Evolutionary conservation across 2,113 vertebrate genomes (phyloP).

Genomic region (Dasyprocta punctata): DNA sequence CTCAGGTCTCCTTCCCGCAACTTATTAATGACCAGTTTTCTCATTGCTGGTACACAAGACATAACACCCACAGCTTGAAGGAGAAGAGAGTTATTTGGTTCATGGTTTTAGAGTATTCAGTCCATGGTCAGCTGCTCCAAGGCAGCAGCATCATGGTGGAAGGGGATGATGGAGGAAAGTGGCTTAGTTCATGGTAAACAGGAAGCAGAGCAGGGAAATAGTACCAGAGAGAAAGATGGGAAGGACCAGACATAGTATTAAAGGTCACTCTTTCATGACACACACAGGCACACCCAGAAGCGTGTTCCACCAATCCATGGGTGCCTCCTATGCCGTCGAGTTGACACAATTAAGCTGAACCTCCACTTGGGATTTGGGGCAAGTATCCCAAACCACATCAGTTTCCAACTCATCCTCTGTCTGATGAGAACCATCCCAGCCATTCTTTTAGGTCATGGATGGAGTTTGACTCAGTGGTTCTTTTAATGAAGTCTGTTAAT

Average conservation of each 20-base stretch:
- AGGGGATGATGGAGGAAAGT: neutral
- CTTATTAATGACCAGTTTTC: neutral
- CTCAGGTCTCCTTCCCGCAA: neutral
- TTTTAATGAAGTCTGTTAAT: neutral
- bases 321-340: neutral
- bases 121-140: neutral
- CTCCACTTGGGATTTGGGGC: neutral
- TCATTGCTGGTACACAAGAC: neutral
- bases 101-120: neutral
- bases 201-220: neutral
- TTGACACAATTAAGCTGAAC: neutral
- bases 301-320: neutral
- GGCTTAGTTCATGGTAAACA: neutral
- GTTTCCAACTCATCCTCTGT: neutral
- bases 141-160: neutral
- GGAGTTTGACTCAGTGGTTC: fast-evolving
- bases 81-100: neutral
- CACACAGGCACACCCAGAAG: neutral
- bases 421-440: neutral
- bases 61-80: neutral
- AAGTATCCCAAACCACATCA: neutral
- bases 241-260: neutral
- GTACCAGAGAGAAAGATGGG: neutral
- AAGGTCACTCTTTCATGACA: neutral
- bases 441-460: neutral